Conservation (phyloP, 2,113 vertebrate genomes). For the Lates calcarifer region DNA sequence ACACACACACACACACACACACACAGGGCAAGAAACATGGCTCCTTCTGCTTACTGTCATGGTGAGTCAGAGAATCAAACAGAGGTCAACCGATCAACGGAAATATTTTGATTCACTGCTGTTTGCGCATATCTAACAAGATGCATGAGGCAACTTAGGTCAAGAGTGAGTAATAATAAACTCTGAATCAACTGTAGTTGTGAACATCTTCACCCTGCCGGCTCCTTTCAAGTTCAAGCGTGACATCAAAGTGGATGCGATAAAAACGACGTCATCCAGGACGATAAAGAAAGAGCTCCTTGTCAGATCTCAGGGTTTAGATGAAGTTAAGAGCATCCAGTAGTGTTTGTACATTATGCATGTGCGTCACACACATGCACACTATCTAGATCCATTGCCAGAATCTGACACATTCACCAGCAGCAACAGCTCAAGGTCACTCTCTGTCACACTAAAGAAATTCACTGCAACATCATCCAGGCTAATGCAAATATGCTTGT, state of each 20-base stretch:
- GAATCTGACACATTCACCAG: constrained; percentile 36
- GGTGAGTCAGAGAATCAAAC: constrained; percentile 41
- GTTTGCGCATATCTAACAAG: not conserved
- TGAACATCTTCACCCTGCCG: constrained; percentile 2
- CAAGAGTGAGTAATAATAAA: constrained; percentile 24
- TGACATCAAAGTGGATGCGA: not conserved
- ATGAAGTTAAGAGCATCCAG: constrained; percentile 9
- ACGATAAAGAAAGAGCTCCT: not conserved
- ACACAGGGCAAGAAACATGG: not conserved
- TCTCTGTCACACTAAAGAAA: constrained; percentile 34
- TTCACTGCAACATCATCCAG: constrained; percentile 21
- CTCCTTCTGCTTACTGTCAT: not conserved
- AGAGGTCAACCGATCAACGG: constrained; percentile 27
- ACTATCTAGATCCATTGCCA: constrained; percentile 7
- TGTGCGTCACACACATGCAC: constrained; percentile 11
- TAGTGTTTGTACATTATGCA: constrained; percentile 6
- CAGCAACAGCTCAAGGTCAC: constrained; percentile 53
- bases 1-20: too few relatives aligned
- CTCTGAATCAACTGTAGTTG: constrained; percentile 24
- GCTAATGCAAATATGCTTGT: constrained; percentile 42
- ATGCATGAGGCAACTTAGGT: constrained; percentile 6
- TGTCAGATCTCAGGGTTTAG: constrained; percentile 4
- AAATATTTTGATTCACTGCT: constrained; percentile 46
- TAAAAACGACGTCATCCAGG: constrained; percentile 9
- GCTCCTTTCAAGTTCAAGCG: not conserved